Conservation (phyloP, 2,113 vertebrate genomes). For the Ctenomys sociabilis region DNA sequence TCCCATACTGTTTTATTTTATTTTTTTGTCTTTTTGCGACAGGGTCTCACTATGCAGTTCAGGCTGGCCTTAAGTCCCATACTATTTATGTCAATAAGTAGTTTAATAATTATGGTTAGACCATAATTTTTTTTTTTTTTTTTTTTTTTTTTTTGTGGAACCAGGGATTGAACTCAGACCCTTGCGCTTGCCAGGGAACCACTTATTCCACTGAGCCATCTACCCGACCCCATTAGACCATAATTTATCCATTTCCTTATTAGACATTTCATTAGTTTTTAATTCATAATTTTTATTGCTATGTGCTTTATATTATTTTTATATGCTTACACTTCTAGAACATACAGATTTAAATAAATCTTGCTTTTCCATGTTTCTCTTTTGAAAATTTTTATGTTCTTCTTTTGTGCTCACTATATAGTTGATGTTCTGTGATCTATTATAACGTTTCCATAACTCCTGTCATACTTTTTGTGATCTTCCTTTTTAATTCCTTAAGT, state of each 20-base stretch:
- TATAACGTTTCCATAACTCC: background rate
- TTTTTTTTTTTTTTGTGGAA: too few relatives aligned
- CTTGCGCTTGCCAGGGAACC: too few relatives aligned
- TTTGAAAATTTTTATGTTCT: conserved; percentile 24
- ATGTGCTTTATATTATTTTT: conserved; percentile 24
- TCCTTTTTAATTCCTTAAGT: conserved; percentile 37
- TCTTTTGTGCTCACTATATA: background rate
- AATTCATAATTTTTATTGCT: conserved; percentile 50
- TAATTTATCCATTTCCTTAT: conserved; percentile 48
- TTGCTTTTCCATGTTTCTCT: conserved; percentile 24
- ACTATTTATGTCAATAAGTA: background rate
- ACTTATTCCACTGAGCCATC: too few relatives aligned
- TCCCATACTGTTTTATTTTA: too few relatives aligned
- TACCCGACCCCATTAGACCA: too few relatives aligned
- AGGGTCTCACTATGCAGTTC: too few relatives aligned
- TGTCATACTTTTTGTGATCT: background rate
- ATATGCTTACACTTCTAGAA: conserved; percentile 9
- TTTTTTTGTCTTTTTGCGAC: too few relatives aligned
- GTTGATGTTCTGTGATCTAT: background rate
- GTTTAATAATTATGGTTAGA: conserved; percentile 45
- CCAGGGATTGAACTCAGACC: too few relatives aligned
- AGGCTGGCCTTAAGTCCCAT: too few relatives aligned
- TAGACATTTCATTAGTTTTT: background rate
- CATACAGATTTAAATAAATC: conserved; percentile 48
- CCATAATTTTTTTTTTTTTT: too few relatives aligned